Conservation (phyloP, 2,797 vertebrate species). For the Hyperoplus lanceolatus region DNA sequence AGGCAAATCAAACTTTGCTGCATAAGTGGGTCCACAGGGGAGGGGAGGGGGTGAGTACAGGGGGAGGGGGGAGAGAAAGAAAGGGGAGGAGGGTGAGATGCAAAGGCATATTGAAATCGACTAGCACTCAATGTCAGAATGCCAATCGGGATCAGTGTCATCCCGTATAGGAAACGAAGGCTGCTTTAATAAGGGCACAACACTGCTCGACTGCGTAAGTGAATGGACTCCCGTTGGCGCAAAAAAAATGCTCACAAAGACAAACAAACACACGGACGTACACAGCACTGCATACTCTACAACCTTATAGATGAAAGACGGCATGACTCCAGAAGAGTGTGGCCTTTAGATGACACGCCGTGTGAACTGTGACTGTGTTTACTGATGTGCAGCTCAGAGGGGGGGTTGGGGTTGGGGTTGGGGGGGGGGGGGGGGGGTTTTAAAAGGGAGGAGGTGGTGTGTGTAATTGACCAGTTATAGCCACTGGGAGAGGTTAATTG, state of each 20-base stretch:
- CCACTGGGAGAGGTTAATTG: conserved; percentile 78
- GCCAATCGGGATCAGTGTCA: conserved; percentile 70
- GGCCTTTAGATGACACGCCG: conserved; percentile 53
- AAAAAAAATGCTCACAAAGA: conserved; percentile 12
- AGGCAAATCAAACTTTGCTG: conserved; percentile 72
- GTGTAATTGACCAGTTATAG: conserved; percentile 76
- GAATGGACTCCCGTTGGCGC: conserved; percentile 26
- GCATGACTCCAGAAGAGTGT: conserved; percentile 15
- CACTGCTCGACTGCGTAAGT: conserved; percentile 16
- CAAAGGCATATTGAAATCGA: conserved; percentile 78
- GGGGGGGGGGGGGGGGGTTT: background rate
- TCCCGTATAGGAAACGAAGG: conserved; percentile 64
- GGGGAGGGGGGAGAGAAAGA: background rate
- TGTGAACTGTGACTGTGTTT: conserved; percentile 63
- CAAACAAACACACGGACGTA: conserved; percentile 11
- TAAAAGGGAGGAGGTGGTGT: background rate
- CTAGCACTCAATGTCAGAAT: conserved; percentile 72
- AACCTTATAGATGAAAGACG: conserved; percentile 32
- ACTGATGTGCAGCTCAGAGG: conserved; percentile 58
- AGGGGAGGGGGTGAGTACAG: background rate
- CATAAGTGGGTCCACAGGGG: conserved; percentile 51
- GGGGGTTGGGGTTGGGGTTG: background rate
- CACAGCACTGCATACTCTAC: background rate
- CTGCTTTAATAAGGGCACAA: conserved; percentile 53
- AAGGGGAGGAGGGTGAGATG: conserved; percentile 15